phyloP scores from a whole-genome alignment of 1,140 invertebrate species.

The Drosophila ficusphila region DNA sequence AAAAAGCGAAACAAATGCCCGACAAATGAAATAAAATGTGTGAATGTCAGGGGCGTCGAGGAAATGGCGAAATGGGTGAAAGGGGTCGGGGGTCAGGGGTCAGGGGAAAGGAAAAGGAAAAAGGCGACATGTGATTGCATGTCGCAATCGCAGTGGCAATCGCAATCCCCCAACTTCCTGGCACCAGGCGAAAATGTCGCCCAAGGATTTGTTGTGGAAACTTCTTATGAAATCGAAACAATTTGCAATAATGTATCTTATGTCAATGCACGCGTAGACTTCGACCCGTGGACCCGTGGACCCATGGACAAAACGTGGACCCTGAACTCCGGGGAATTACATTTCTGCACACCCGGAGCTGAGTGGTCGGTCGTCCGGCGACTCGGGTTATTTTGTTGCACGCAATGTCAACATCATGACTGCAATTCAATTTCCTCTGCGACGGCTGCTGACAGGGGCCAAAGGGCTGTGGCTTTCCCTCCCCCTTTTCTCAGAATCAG shows the following conservation, averaged over 20 bases:
- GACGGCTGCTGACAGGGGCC: slow-evolving; percentile 15
- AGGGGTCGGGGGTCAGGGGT: not conserved
- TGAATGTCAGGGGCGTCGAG: slow-evolving; percentile 11
- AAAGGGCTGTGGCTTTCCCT: not conserved
- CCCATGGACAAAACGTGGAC: too few species aligned
- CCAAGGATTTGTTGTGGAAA: slow-evolving; percentile 58
- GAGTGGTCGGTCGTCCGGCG: slow-evolving; percentile 21
- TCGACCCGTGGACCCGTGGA: not conserved
- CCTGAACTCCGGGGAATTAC: slow-evolving; percentile 54
- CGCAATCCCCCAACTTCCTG: slow-evolving; percentile 11
- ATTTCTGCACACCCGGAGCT: slow-evolving; percentile 42
- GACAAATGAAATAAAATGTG: slow-evolving; percentile 71
- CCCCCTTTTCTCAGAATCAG: too few species aligned
- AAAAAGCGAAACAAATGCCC: slow-evolving; percentile 66
- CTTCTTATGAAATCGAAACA: slow-evolving; percentile 80
- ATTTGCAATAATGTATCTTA: slow-evolving; percentile 82
- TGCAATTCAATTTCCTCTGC: slow-evolving; percentile 76
- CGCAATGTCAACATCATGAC: slow-evolving; percentile 77
- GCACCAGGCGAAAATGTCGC: slow-evolving; percentile 48
- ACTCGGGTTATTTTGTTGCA: slow-evolving; percentile 61
- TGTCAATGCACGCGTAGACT: slow-evolving; percentile 68
- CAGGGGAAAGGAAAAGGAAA: too few species aligned
- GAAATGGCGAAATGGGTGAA: not conserved
- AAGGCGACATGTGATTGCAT: slow-evolving; percentile 61
- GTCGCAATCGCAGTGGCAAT: slow-evolving; percentile 39